These are phyloP conservation scores for Zonotrichia leucophrys DNA, from an alignment of 2,113 vertebrate species.

Conservation along the genomic window DNA sequence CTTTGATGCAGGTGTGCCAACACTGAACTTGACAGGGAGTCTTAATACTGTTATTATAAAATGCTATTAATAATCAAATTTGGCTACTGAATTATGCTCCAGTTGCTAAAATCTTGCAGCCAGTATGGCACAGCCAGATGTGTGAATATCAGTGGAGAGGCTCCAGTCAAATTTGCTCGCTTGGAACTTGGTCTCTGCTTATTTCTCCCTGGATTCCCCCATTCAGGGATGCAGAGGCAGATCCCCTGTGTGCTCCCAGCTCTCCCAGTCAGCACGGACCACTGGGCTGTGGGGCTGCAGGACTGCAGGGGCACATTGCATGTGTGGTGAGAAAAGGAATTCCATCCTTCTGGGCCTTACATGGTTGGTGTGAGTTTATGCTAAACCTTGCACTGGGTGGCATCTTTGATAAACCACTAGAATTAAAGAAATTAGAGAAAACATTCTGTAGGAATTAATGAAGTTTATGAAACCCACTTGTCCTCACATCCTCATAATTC, in stretches of 20 bases:
- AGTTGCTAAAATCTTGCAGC: background rate
- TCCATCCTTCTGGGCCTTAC: accelerated
- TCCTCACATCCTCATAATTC: background rate
- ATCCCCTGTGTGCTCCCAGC: background rate
- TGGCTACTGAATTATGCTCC: background rate
- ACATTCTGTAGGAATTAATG: background rate
- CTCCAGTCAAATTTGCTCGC: accelerated
- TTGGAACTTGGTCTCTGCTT: background rate
- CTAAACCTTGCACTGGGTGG: accelerated
- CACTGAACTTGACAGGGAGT: background rate
- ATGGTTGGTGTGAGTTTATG: accelerated
- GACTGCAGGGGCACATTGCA: background rate
- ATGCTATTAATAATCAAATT: background rate
- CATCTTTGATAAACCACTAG: background rate
- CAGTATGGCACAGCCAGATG: background rate
- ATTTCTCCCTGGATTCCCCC: accelerated
- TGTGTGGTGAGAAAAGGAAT: background rate
- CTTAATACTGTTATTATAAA: background rate
- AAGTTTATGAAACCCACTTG: background rate
- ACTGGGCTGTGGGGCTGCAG: background rate
- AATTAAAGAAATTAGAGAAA: background rate
- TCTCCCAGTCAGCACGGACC: background rate
- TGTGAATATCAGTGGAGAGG: background rate
- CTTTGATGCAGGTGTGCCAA: background rate
- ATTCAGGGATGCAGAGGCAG: background rate